Evolutionary conservation across 2,113 vertebrate genomes (phyloP).

Genomic region (Sylvicapra grimmia): DNA sequence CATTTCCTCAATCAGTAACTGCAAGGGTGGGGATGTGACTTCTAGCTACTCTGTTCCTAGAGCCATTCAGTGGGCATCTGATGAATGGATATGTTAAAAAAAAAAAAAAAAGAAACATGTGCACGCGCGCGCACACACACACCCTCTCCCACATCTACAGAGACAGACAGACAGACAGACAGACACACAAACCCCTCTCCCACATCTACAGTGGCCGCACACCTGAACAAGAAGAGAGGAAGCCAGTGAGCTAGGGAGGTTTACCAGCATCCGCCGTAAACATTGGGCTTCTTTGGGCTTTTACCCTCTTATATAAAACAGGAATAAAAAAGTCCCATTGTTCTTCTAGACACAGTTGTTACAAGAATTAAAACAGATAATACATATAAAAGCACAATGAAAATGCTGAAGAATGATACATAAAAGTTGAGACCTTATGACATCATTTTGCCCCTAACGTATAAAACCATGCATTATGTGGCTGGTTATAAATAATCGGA

Average conservation of each 20-base stretch:
- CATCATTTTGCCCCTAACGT: background rate
- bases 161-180: background rate
- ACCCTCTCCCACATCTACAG: too few species aligned
- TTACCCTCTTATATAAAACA: background rate
- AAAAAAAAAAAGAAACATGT: background rate
- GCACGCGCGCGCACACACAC: rapidly evolving
- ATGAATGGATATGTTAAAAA: background rate
- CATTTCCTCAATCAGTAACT: background rate
- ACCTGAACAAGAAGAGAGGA: rapidly evolving
- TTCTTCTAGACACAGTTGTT: background rate
- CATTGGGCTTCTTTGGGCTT: background rate
- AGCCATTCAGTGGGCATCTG: background rate
- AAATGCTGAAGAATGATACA: background rate
- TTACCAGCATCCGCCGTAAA: background rate
- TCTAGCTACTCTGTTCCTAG: background rate
- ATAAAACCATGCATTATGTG: background rate
- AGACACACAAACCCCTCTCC: too few species aligned
- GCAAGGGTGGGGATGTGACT: background rate
- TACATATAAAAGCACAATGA: background rate
- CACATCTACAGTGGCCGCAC: background rate
- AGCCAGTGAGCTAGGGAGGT: background rate
- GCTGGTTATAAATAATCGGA: background rate
- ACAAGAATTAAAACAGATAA: background rate
- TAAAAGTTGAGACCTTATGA: background rate
- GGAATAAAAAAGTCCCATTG: background rate